A percentile compares a stretch with the other conserved stretches of the same genome.
phyloP scores from a whole-genome alignment of 2,113 vertebrate species.

The Cynocephalus volans region DNA sequence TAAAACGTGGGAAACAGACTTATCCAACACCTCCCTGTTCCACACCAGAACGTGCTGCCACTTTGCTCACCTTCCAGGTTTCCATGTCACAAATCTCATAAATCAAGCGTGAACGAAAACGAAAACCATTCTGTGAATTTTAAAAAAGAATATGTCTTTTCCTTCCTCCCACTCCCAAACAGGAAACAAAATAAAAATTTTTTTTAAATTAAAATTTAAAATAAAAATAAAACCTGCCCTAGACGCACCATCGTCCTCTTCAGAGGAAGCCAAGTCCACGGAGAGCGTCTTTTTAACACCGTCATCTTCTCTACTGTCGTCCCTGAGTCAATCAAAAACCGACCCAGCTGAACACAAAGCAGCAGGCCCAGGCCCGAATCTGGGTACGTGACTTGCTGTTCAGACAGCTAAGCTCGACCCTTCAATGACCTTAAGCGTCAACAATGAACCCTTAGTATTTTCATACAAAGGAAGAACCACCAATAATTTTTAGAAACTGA shows the following conservation, averaged over 20 bases:
- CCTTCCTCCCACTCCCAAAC: not conserved
- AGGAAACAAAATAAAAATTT: not conserved
- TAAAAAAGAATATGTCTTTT: not conserved
- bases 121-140: conserved; percentile 36
- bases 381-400: conserved; percentile 55
- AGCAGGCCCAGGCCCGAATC: conserved; percentile 65
- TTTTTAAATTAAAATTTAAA: not conserved
- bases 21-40: not conserved
- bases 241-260: not conserved
- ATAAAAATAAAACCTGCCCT: not conserved
- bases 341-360: not conserved
- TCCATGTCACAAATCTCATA: not conserved
- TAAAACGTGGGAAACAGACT: not conserved
- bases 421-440: conserved; percentile 72
- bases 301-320: not conserved
- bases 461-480: conserved; percentile 76
- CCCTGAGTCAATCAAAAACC: not conserved
- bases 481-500: conserved; percentile 81
- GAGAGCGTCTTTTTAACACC: not conserved
- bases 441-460: conserved; percentile 55
- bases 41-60: not conserved
- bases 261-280: not conserved
- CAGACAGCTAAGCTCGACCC: conserved; percentile 83
- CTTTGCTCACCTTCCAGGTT: not conserved
- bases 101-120: conserved; percentile 35